A percentile compares a stretch with the other conserved stretches of the same genome.
Conservation (phyloP, 1,140 invertebrate species). For the Saccostrea cuccullata region DNA sequence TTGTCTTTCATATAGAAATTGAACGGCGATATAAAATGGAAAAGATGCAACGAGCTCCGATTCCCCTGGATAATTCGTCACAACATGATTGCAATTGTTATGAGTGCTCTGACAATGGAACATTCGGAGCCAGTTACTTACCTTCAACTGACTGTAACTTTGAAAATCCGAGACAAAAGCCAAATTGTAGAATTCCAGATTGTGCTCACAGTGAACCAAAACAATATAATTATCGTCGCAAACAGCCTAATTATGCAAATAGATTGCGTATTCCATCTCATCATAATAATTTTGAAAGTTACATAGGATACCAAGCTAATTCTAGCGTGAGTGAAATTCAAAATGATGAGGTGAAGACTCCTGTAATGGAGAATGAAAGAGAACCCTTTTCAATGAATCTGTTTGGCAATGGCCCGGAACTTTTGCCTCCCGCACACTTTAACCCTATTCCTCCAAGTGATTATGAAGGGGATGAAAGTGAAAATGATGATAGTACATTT, state of each 20-base stretch:
- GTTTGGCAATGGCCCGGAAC: not conserved
- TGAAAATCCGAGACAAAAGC: not conserved
- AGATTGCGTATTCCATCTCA: not conserved
- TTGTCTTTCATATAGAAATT: not conserved
- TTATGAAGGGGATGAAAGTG: not conserved
- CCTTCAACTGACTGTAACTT: not conserved
- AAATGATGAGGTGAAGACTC: not conserved
- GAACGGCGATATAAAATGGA: not conserved
- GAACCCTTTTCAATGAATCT: not conserved
- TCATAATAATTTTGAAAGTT: not conserved
- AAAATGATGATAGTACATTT: not conserved
- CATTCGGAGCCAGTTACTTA: not conserved
- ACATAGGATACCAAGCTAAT: not conserved
- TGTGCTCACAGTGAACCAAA: not conserved
- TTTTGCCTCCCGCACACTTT: not conserved
- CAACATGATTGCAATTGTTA: not conserved
- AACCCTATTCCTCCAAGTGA: slow-evolving; percentile 9
- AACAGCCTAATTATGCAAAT: not conserved
- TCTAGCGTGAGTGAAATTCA: not conserved
- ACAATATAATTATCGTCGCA: not conserved
- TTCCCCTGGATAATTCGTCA: not conserved
- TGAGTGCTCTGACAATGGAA: not conserved
- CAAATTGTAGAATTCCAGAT: not conserved
- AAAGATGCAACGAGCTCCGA: not conserved
- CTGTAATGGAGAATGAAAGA: not conserved